Percentiles rank a stretch among this genome's conserved stretches.
These are phyloP conservation scores for Stenoptilia bipunctidactyla DNA, from an alignment of 2,888 invertebrate genomes.

Conservation along the genomic window DNA sequence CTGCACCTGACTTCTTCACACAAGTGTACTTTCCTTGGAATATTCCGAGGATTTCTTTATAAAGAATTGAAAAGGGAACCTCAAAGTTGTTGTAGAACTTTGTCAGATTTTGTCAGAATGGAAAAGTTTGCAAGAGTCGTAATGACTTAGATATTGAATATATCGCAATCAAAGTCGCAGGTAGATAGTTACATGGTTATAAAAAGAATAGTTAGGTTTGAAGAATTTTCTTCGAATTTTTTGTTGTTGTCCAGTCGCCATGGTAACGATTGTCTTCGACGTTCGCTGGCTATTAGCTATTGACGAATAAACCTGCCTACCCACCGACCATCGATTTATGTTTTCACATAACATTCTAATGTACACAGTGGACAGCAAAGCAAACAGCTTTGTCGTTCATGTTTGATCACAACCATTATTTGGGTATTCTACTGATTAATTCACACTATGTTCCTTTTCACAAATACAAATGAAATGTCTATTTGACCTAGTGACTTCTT, in stretches of 20 bases:
- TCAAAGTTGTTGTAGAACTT: no score
- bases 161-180: no score
- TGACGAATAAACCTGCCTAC: slow-evolving; percentile 42
- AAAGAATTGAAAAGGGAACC: no score
- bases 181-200: no score
- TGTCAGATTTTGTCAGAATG: no score
- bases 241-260: slow-evolving; percentile 48
- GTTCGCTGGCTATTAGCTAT: slow-evolving; percentile 51
- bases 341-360: background rate
- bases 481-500: slow-evolving; percentile 14
- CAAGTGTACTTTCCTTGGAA: no score
- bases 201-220: no score
- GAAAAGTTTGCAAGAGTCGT: no score
- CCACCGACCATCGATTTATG: background rate
- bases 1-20: slow-evolving; percentile 14
- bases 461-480: no score
- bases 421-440: slow-evolving; percentile 32
- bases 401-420: slow-evolving; percentile 38
- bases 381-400: slow-evolving; percentile 26
- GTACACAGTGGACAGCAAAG: background rate
- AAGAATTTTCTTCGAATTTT: no score
- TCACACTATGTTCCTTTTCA: slow-evolving; percentile 3
- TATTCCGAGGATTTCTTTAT: no score
- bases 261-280: slow-evolving; percentile 55
- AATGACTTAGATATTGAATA: no score